phyloP scores from a whole-genome alignment of 2,888 invertebrate genomes.

The Lymantria monacha region DNA sequence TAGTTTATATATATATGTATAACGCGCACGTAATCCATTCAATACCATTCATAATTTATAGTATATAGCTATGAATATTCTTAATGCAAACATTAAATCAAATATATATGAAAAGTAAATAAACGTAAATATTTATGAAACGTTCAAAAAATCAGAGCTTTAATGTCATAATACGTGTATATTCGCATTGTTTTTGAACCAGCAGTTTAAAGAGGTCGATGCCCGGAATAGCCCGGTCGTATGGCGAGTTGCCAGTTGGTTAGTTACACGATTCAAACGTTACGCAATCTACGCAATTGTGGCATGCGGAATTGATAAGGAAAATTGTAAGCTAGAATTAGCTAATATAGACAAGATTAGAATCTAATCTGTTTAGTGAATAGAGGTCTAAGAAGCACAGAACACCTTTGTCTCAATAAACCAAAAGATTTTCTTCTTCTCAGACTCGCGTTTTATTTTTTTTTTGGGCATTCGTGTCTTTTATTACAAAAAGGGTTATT shows the following conservation, averaged over 20 bases:
- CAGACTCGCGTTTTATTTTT: no score
- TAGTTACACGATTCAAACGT: constrained; percentile 52
- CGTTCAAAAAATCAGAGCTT: not conserved
- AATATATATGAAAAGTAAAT: not conserved
- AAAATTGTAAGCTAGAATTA: not conserved
- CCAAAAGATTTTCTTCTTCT: no score
- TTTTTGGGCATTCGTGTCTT: no score
- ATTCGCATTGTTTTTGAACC: constrained; percentile 55
- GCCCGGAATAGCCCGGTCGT: constrained; percentile 56
- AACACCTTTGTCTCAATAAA: no score
- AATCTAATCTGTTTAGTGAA: no score
- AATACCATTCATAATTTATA: no score
- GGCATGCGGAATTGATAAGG: constrained; percentile 27
- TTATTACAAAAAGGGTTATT: no score
- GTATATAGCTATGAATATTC: no score
- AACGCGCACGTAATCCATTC: no score
- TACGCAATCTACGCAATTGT: constrained; percentile 43
- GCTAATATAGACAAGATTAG: not conserved
- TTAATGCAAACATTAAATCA: no score
- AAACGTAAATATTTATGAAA: not conserved
- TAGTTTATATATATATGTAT: no score
- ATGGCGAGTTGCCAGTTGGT: constrained; percentile 61
- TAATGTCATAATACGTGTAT: constrained; percentile 28
- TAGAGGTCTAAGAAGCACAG: no score
- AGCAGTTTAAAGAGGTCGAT: constrained; percentile 51